Evolutionary conservation across 2,113 vertebrate species (phyloP), one percentile per base, ranked within the genome.

Genomic region (Leptobrachium leishanense): DNA sequence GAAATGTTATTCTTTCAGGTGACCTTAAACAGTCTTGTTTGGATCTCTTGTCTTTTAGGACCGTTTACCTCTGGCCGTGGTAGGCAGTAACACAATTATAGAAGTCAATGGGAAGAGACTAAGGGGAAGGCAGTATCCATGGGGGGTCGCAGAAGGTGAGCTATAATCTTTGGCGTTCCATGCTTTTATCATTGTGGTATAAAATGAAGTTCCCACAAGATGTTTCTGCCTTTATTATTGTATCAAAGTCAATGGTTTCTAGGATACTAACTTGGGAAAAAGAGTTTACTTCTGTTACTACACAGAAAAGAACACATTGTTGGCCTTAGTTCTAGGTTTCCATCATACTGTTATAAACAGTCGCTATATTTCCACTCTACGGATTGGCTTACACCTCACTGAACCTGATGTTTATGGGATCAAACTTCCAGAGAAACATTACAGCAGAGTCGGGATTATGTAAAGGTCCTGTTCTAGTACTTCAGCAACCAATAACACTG

Each of bases 141-240:
- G 98, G 98, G 96, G 98, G 65, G 96, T 99, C 82, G 97, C 97
- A 84, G 98, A 99, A 96, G 98, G 98, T 99, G 92, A 82, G 85
- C 57, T 50, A 39, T 11, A 44, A 44, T 31, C 20, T 43, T 39
- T 2, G 40, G 9, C 5, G 8, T 31, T 31, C 20, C 20, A 31
- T 31, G 20, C 20, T 31, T 31, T 31, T 31, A 31, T 31, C 20
- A 31, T 31, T 31, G 20, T 31, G 20, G 20, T 31, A 31, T 31
- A 31, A 31, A 31, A 31, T 31, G 20, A 31, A 31, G 20, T 31
- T 31, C 20, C 20, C 20, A 31, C 20, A 31, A 31, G 20, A 31
- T 31, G 20, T 31, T 31, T 31, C 20, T 31, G 20, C 20, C 20
- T 31, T 31, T 31, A 31, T 31, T 31, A 31, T 31, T 31, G 20